Evolutionary conservation across 2,113 vertebrate genomes (phyloP).

Genomic region (Aegotheles bennettii): DNA sequence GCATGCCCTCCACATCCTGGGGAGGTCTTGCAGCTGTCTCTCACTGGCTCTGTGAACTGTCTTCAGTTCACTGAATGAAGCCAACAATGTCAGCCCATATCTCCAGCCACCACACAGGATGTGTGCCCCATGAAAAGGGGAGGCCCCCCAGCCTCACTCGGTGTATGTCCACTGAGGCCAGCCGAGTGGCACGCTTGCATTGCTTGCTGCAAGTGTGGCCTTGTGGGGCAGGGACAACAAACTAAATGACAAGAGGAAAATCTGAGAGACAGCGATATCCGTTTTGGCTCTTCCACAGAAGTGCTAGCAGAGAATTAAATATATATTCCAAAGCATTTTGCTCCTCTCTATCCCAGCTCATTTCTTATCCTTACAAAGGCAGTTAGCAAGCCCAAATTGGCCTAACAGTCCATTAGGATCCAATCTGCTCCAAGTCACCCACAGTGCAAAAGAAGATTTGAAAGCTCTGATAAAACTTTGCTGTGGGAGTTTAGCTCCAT

Average conservation of each 20-base stretch:
- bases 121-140: background rate
- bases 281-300: slow-evolving; percentile 18
- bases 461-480: slow-evolving; percentile 41
- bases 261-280: background rate
- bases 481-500: background rate
- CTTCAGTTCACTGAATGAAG: background rate
- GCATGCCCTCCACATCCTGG: accelerated
- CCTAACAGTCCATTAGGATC: slow-evolving; percentile 44
- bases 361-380: slow-evolving; percentile 38
- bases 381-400: slow-evolving; percentile 9
- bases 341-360: slow-evolving; percentile 40
- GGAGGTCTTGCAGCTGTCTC: background rate
- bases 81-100: background rate
- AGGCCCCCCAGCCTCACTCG: accelerated
- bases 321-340: slow-evolving; percentile 13
- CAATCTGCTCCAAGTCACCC: background rate
- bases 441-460: slow-evolving; percentile 7
- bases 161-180: background rate
- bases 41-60: background rate
- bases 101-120: accelerated
- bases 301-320: background rate
- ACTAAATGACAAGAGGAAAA: background rate
- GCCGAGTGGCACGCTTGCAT: background rate
- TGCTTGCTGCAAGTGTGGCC: accelerated
- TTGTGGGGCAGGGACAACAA: background rate